A percentile compares a stretch with the other conserved stretches of the same genome.
phyloP scores from a whole-genome alignment of 1,140 invertebrate genomes.

The Ips typographus region DNA sequence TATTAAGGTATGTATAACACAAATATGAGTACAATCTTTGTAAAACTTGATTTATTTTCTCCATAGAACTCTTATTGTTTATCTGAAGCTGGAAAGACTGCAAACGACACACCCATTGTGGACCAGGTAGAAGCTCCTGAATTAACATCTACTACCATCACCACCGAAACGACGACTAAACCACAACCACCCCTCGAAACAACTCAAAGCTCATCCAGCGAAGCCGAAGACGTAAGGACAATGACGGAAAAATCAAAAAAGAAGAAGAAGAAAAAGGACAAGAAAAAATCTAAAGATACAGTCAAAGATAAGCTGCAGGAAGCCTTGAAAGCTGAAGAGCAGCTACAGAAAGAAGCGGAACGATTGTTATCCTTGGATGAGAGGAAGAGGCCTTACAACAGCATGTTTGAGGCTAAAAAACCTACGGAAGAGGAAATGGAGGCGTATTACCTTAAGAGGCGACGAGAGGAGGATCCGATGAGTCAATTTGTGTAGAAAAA shows the following conservation, averaged over 20 bases:
- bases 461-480: slow-evolving; percentile 91
- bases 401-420: slow-evolving; percentile 78
- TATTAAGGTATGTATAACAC: slow-evolving; percentile 68
- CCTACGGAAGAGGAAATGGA: slow-evolving; percentile 92
- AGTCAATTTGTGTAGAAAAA: slow-evolving; percentile 59
- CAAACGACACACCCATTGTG: slow-evolving; percentile 17
- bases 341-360: slow-evolving; percentile 64
- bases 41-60: slow-evolving; percentile 22
- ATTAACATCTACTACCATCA: no score
- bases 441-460: slow-evolving; percentile 85
- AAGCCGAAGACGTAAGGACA: slow-evolving; percentile 19
- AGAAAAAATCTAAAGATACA: slow-evolving; percentile 62
- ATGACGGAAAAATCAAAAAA: slow-evolving; percentile 54
- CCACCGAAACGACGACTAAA: no score
- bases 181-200: background rate
- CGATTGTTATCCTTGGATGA: slow-evolving; percentile 76
- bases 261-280: slow-evolving; percentile 70
- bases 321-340: slow-evolving; percentile 69
- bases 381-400: slow-evolving; percentile 89
- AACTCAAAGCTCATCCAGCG: background rate
- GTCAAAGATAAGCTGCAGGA: slow-evolving; percentile 54
- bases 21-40: background rate
- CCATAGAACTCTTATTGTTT: slow-evolving; percentile 82
- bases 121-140: background rate
- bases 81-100: slow-evolving; percentile 71